Percentiles rank a stretch among this genome's conserved stretches.
phyloP scores from a whole-genome alignment of 1,140 invertebrate genomes.

The Coboldia fuscipes region DNA sequence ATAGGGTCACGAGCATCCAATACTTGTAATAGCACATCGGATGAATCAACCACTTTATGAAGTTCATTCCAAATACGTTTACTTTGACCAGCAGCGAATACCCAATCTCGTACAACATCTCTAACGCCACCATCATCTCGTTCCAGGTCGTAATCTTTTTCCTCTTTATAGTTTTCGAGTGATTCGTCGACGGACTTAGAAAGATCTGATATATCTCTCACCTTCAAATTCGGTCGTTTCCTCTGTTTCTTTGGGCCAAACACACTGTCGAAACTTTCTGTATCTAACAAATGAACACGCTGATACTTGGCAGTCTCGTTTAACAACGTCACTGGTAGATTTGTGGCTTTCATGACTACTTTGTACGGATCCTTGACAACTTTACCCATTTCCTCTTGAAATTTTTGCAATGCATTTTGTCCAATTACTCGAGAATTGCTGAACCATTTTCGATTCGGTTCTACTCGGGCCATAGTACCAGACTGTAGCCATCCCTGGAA shows the following conservation, averaged over 20 bases:
- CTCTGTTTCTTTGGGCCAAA: constrained; percentile 89
- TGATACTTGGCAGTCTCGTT: constrained; percentile 84
- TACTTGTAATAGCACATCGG: constrained; percentile 88
- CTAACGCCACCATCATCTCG: constrained; percentile 59
- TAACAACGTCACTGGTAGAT: constrained; percentile 80
- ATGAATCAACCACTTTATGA: constrained; percentile 98
- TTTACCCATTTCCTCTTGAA: constrained; percentile 88
- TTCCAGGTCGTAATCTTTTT: constrained; percentile 63
- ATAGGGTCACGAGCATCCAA: constrained; percentile 88
- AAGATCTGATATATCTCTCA: constrained; percentile 47
- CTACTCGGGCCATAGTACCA: constrained; percentile 80
- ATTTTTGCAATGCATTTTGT: constrained; percentile 87
- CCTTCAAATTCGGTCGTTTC: constrained; percentile 72
- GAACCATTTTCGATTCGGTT: constrained; percentile 98
- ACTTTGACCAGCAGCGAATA: constrained; percentile 85
- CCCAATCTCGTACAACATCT: constrained; percentile 55
- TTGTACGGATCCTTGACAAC: constrained; percentile 93
- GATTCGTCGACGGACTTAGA: constrained; percentile 44
- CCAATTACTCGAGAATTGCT: constrained; percentile 81
- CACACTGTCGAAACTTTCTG: constrained; percentile 79
- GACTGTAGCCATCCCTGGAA: constrained; percentile 72
- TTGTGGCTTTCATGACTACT: constrained; percentile 91
- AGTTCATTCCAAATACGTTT: constrained; percentile 98
- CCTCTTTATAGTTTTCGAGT: constrained; percentile 51
- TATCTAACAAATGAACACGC: constrained; percentile 86